Percentiles rank a stretch among this genome's conserved stretches.
phyloP scores from a whole-genome alignment of 2,888 invertebrate species.

The Microchrysa polita region DNA sequence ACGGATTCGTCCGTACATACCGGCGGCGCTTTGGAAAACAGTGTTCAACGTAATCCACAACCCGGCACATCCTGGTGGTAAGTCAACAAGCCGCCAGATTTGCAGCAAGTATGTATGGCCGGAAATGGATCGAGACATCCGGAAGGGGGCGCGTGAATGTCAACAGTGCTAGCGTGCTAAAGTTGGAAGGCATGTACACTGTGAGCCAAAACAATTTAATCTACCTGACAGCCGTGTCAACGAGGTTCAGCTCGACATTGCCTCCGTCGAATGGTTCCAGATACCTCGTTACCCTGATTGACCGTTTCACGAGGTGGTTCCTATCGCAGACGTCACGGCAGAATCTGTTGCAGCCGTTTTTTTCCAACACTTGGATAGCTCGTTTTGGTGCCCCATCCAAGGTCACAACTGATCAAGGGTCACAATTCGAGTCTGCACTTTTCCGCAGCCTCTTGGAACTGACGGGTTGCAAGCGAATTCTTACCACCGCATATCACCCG shows the following conservation, averaged over 20 bases:
- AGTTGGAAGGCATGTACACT: slow-evolving; percentile 4
- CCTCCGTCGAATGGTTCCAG: slow-evolving; percentile 54
- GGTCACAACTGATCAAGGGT: background rate
- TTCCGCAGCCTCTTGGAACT: background rate
- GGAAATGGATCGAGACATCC: slow-evolving; percentile 31
- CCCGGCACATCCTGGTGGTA: slow-evolving; percentile 42
- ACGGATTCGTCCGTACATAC: background rate
- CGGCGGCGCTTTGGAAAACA: background rate
- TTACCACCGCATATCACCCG: slow-evolving; percentile 59
- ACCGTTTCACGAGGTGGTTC: slow-evolving; percentile 52
- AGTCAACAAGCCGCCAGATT: slow-evolving; percentile 34
- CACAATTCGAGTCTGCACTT: slow-evolving; percentile 24
- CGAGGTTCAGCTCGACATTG: slow-evolving; percentile 49
- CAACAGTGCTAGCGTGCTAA: slow-evolving; percentile 16
- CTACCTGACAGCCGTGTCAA: background rate
- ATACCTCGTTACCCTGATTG: slow-evolving; percentile 57
- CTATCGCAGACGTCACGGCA: slow-evolving; percentile 52
- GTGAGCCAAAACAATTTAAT: background rate
- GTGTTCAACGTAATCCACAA: slow-evolving; percentile 28
- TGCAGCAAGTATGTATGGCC: slow-evolving; percentile 45
- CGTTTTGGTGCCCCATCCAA: slow-evolving; percentile 6
- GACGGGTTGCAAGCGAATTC: background rate
- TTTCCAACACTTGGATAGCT: slow-evolving; percentile 59
- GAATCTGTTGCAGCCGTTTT: slow-evolving; percentile 51
- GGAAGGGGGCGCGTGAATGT: slow-evolving; percentile 28